These are phyloP conservation scores for Endotricha flammealis DNA, from an alignment of 2,888 invertebrate genomes.

Conservation along the genomic window DNA sequence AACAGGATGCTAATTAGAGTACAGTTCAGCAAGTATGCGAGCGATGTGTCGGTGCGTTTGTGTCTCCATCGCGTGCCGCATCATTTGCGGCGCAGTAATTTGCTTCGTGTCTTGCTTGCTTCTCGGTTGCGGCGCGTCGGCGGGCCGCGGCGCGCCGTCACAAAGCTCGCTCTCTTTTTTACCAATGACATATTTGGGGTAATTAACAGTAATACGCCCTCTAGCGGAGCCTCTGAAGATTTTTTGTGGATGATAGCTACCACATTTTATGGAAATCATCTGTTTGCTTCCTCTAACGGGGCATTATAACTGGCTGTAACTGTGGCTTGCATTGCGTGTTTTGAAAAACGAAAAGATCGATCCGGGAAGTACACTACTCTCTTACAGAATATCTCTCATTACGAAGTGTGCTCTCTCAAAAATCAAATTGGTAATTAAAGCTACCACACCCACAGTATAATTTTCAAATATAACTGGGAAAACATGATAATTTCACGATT, in stretches of 20 bases:
- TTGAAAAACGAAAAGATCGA: no score
- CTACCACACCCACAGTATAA: no score
- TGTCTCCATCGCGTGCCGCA: conserved; percentile 35
- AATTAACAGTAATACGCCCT: conserved; percentile 62
- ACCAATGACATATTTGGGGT: conserved; percentile 60
- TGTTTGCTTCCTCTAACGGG: conserved; percentile 32
- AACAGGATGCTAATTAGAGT: conserved; percentile 14
- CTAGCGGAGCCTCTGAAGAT: conserved; percentile 32
- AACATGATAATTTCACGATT: no score
- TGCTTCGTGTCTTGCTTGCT: no score
- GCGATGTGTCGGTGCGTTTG: conserved; percentile 38
- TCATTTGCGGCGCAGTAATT: conserved; percentile 52
- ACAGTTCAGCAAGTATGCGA: conserved; percentile 17
- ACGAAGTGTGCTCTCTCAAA: no score
- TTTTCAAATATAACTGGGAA: no score
- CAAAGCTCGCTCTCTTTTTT: conserved; percentile 31
- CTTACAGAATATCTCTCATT: no score
- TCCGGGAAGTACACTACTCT: no score
- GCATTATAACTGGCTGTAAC: no score
- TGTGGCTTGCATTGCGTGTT: no score
- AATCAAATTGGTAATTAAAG: no score
- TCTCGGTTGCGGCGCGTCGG: conserved; percentile 30
- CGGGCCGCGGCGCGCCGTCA: conserved; percentile 16
- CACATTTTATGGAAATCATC: conserved; percentile 29
- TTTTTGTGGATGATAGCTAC: conserved; percentile 34